These are phyloP conservation scores for Phenganax subtilis DNA, from an alignment of 92 coral and sea anemone species.

Conservation along the genomic window DNA sequence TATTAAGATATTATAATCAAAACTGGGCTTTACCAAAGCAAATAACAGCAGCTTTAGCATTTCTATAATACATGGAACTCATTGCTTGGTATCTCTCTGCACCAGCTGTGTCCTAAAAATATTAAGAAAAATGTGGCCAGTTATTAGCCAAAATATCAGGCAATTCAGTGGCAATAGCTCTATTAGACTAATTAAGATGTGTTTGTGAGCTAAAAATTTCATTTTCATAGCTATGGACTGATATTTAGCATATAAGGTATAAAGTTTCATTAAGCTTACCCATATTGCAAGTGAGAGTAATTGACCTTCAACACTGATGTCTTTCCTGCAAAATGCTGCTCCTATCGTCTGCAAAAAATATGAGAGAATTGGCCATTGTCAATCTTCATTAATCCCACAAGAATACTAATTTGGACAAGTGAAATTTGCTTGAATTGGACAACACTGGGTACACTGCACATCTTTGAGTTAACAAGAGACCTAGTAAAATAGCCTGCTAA, in stretches of 20 bases:
- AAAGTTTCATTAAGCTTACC: slow-evolving; percentile 42
- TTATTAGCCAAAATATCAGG: too few relatives aligned
- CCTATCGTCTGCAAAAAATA: slow-evolving; percentile 76
- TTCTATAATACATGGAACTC: slow-evolving; percentile 99
- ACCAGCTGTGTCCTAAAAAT: slow-evolving; percentile 89
- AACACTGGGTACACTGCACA: too few relatives aligned
- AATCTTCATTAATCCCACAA: background rate
- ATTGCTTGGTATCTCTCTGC: slow-evolving; percentile 98
- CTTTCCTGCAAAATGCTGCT: slow-evolving; percentile 98
- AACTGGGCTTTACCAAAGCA: slow-evolving; percentile 69
- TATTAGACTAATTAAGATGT: too few relatives aligned
- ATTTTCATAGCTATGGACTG: too few relatives aligned
- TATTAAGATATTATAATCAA: background rate
- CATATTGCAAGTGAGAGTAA: slow-evolving; percentile 91
- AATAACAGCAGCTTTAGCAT: slow-evolving; percentile 90
- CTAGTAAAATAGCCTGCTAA: too few relatives aligned
- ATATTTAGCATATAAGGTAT: too few relatives aligned
- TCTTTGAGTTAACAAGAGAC: too few relatives aligned
- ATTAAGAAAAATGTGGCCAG: background rate
- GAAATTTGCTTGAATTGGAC: too few relatives aligned
- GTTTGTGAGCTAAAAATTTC: background rate
- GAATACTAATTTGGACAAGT: too few relatives aligned
- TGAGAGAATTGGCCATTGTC: background rate
- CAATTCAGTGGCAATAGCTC: too few relatives aligned
- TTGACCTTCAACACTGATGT: slow-evolving; percentile 76